These are phyloP conservation scores for Plagodis dolabraria DNA, from an alignment of 2,888 invertebrate genomes.

Conservation along the genomic window DNA sequence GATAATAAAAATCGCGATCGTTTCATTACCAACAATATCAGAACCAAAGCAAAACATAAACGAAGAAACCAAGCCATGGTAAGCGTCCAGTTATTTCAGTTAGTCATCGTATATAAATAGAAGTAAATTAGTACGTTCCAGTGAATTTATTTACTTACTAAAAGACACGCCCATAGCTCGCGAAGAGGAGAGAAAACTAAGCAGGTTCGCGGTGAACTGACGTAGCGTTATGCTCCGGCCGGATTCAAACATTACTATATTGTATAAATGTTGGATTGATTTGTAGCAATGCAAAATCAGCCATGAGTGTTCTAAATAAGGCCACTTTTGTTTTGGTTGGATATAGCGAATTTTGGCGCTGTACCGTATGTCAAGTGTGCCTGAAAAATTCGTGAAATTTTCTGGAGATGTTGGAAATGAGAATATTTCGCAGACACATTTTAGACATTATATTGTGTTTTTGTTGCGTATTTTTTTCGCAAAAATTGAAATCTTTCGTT, in stretches of 20 bases:
- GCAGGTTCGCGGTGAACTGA: constrained; percentile 19
- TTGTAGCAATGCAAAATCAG: too few species aligned
- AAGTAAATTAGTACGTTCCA: neutral
- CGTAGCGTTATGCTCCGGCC: neutral
- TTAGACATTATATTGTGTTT: too few species aligned
- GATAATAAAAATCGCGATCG: neutral
- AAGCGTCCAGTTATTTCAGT: neutral
- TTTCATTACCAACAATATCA: neutral
- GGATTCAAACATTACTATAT: neutral
- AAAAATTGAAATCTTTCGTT: too few species aligned
- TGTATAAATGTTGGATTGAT: too few species aligned
- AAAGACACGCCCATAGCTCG: constrained; percentile 21
- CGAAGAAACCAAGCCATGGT: neutral
- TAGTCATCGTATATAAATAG: neutral
- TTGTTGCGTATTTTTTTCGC: too few species aligned
- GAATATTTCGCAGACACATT: too few species aligned
- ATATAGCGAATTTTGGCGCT: too few species aligned
- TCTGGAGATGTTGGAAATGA: too few species aligned
- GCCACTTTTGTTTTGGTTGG: too few species aligned
- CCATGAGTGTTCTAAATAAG: too few species aligned
- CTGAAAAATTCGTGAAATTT: too few species aligned
- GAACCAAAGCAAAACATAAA: neutral
- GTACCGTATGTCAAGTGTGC: too few species aligned
- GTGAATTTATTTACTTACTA: constrained; percentile 21
- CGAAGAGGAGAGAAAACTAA: constrained; percentile 19